A percentile compares a stretch with the other conserved stretches of the same genome.
phyloP scores from a whole-genome alignment of 2,797 vertebrate species.

The Agapornis canus region DNA sequence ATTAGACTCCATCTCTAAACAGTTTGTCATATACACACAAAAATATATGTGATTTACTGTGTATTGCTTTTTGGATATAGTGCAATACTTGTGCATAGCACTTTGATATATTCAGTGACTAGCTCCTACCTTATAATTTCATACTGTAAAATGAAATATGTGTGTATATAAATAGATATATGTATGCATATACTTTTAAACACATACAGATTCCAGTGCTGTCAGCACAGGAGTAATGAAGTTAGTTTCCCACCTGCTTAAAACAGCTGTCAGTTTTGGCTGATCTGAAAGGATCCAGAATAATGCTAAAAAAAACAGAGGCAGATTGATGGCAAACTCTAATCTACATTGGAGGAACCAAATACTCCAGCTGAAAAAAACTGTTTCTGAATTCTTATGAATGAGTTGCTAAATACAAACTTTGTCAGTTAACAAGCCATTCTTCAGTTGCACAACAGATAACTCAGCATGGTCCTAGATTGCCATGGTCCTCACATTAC shows the following conservation, averaged over 20 bases:
- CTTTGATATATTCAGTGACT: slow-evolving; percentile 5
- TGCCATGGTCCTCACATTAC: background rate
- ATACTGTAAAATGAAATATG: background rate
- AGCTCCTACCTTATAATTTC: background rate
- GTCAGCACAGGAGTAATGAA: background rate
- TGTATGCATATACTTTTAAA: background rate
- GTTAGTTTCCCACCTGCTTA: background rate
- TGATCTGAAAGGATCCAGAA: background rate
- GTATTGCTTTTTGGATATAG: background rate
- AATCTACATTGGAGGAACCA: background rate
- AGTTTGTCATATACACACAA: background rate
- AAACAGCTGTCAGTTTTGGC: background rate
- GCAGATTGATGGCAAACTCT: background rate
- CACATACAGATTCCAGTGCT: background rate
- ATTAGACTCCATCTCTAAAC: background rate
- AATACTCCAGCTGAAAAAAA: background rate
- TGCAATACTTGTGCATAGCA: background rate
- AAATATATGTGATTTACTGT: background rate
- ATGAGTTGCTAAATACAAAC: background rate
- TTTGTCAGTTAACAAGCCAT: background rate
- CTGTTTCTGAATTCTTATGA: background rate
- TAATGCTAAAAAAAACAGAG: background rate
- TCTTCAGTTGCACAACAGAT: background rate
- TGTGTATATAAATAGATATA: background rate
- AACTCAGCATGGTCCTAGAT: background rate